Base-by-base conservation (phyloP, 92 coral and sea anemone genomes). In the Zoanthus sociatus region DNA sequence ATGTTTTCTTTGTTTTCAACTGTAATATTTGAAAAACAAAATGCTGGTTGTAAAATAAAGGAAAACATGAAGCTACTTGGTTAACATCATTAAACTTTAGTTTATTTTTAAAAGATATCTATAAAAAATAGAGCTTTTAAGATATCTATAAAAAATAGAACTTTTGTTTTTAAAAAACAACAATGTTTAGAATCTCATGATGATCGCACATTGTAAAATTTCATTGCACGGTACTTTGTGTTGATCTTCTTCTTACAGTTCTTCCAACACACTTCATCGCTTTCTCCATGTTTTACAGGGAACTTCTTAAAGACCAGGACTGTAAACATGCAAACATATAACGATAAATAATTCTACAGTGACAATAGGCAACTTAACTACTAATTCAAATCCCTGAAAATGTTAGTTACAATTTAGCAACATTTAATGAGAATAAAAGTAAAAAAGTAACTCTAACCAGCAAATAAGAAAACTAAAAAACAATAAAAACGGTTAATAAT, bases 271-370 rank as follows among this genome's bases (percentile, higher is more conserved):
- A 20, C 77, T 42, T 3, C 77, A 44, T 73, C 77, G 21, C 77
- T 11, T 42, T 73, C 77, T 14, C 26, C 77, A 73, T 73, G 11
- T 20, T 20, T 20, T 13, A 73, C 77, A 26, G 77, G 77, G 17
- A 42, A 73, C 26, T 73, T 73, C 77, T 73, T 73, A 54, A 73
- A 73, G 77, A 73, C 55, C 54, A 73, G 54, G 20, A 73, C 54
- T 73, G 77, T 42, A 73, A 71, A 32, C 9, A 71, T 33, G 50
- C 32, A 71, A 71, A 71, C 21, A 71, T 9, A 71, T 5, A 71
- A 71, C 47, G 32, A 71, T 4, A 33, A 26, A 71, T 32, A 33
- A 71, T 5, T 26, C 10, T 71, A 12, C 6, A 69, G 73, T 6
- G 73, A 69, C 74, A 69, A 20, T 6, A 1, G 2, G 9, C 1